Conservation (phyloP, 2,113 vertebrate species). For the Caranx ignobilis region DNA sequence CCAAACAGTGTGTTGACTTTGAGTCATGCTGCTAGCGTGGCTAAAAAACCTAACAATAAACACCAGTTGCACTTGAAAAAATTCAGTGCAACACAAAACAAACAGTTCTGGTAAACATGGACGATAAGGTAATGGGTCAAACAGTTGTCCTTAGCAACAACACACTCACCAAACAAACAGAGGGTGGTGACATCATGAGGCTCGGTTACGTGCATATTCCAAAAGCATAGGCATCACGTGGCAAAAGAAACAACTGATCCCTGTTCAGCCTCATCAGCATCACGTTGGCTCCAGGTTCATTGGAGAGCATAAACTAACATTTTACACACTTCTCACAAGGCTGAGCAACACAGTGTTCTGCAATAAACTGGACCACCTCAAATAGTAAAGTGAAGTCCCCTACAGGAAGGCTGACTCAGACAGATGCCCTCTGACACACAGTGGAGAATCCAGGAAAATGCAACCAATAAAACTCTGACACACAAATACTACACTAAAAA, state of each 20-base stretch:
- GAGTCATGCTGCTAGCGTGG: conserved; percentile 3
- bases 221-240: conserved; percentile 49
- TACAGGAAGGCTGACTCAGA: neutral
- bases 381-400: neutral
- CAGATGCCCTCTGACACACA: neutral
- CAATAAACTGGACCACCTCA: conserved; percentile 7
- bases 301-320: conserved; percentile 3
- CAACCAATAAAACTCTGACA: neutral
- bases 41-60: conserved; percentile 22
- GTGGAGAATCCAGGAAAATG: neutral
- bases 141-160: conserved; percentile 19
- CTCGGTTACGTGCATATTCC: conserved; percentile 24
- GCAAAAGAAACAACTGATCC: conserved; percentile 27
- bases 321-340: conserved; percentile 31
- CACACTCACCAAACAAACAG: conserved; percentile 32
- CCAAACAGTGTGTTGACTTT: neutral
- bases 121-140: conserved; percentile 23
- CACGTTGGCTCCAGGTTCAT: conserved; percentile 11
- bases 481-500: neutral
- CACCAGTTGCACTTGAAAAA: conserved; percentile 2
- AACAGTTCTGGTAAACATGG: conserved; percentile 35
- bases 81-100: conserved; percentile 42
- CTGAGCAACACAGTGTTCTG: conserved; percentile 27
- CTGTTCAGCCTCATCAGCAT: conserved; percentile 19
- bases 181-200: conserved; percentile 4